Base-by-base conservation (phyloP, 2,113 vertebrate species). In the Panthera leo region DNA sequence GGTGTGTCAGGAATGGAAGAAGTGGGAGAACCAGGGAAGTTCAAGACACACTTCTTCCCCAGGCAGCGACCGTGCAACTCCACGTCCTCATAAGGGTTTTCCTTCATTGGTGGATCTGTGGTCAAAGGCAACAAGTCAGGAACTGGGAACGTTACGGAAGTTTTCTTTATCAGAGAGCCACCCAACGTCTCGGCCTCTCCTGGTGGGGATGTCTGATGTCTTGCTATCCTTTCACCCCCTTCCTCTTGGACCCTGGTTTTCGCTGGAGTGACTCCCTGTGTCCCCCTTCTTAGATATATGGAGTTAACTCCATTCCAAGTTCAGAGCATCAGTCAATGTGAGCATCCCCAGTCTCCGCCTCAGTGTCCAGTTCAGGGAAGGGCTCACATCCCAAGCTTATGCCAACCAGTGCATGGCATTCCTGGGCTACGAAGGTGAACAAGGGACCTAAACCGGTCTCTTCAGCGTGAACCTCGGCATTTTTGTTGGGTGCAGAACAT, bases 51-150 rank as follows among this genome's bases (percentile, higher is more conserved):
- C 98, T 99, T 99, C 98, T 99, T 99, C 93, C 99, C 99, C 86
- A 99, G 96, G 98, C 99, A 99, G 95, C 99, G 99, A 97, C 99
- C 99, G 76, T 99, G 99, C 94, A 99, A 98, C 98, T 99, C 99
- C 5, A 99, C 99, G 84, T 99, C 99, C 98, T 99, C 99, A 3
- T 99, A 99, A 31, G 99, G 99, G 96, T 99, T 99, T 97, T 99
- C 99, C 98, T 99, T 99, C 27, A 98, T 98, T 42, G 99, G 99
- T 9, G 99, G 99, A 98, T 99, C 99, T 99, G 98, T 23, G 97
- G 92, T 88, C 97, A 98, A 76, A 98, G 85, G 80, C 87, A 97
- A 85, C 23, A 51, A 34, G 90, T 0, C 85, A 42, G 97, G 91
- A 96, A 79, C 4, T 51, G 97, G 61, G 95, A 96, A 89, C 90